These are phyloP conservation scores for Synergus laeviventris DNA, from an alignment of 2,888 invertebrate species.

Conservation along the genomic window DNA sequence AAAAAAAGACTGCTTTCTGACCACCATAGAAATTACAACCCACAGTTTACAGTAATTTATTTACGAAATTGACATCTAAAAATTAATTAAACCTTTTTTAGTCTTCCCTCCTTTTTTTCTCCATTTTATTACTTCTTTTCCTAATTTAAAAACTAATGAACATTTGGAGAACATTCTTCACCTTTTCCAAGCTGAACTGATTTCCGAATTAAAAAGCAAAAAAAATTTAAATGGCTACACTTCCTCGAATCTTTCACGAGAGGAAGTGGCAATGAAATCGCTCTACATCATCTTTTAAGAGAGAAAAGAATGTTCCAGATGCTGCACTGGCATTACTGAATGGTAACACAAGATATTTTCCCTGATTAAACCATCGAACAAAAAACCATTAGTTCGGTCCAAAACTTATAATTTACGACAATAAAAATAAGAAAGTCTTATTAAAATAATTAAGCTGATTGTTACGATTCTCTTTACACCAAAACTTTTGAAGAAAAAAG, in stretches of 20 bases:
- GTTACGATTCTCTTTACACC: neutral
- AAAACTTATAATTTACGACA: neutral
- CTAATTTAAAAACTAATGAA: no score
- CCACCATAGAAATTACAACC: neutral
- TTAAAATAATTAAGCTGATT: neutral
- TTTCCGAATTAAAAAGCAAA: neutral
- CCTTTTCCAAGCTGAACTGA: neutral
- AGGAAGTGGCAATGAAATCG: neutral
- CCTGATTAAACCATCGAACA: neutral
- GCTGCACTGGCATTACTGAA: neutral
- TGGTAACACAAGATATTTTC: neutral
- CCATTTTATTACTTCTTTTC: no score
- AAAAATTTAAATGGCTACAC: neutral
- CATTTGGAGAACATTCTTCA: neutral
- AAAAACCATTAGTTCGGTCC: neutral
- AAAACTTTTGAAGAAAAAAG: neutral
- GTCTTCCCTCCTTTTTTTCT: no score
- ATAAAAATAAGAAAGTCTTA: constrained; percentile 3
- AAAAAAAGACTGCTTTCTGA: constrained; percentile 1
- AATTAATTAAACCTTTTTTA: neutral
- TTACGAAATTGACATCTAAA: neutral
- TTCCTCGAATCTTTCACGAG: neutral
- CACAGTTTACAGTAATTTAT: neutral
- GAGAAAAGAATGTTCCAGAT: neutral
- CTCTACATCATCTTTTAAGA: neutral